Percentiles rank a stretch among this genome's conserved stretches.
Conservation (phyloP, 2,888 invertebrate genomes). For the Diarsia brunnea region DNA sequence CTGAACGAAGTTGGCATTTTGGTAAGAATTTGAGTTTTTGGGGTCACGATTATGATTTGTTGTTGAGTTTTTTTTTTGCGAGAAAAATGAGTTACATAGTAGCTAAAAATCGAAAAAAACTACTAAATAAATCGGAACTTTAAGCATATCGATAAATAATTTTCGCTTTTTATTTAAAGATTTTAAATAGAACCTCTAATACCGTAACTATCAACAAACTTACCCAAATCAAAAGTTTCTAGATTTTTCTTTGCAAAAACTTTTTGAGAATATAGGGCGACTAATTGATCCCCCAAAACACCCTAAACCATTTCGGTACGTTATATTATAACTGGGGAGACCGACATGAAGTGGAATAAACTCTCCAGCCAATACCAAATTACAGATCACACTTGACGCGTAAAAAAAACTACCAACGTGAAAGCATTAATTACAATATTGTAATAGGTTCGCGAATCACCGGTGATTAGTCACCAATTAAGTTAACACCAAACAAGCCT, state of each 20-base stretch:
- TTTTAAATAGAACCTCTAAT: background rate
- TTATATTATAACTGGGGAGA: background rate
- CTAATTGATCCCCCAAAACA: background rate
- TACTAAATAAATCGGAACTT: background rate
- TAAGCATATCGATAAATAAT: background rate
- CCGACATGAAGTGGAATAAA: background rate
- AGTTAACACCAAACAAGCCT: slow-evolving; percentile 59
- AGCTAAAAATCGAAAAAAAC: background rate
- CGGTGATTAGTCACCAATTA: slow-evolving; percentile 63
- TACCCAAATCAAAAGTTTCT: background rate
- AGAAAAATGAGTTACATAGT: background rate
- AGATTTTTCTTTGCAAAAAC: background rate
- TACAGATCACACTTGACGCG: slow-evolving; percentile 9
- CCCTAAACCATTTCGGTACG: background rate
- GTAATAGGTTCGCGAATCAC: slow-evolving; percentile 61
- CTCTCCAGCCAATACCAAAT: background rate
- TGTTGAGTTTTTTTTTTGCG: background rate
- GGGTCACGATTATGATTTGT: slow-evolving; percentile 16
- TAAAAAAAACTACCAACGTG: slow-evolving; percentile 25
- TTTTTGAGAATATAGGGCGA: background rate
- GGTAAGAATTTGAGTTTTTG: slow-evolving; percentile 17
- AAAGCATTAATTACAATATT: slow-evolving; percentile 60
- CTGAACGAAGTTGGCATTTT: slow-evolving; percentile 23
- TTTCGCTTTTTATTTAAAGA: background rate
- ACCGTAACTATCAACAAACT: background rate